phyloP scores from a whole-genome alignment of 1,140 invertebrate genomes.

The Apis mellifera region Amel_HAv3.1 CM009936.2:11941501-11942000 shows the following conservation, averaged over 20 bases:
- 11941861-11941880: too few species aligned
- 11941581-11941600: background rate
- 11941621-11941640: conserved; percentile 22
- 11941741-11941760: background rate
- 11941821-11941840: too few species aligned
- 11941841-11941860: too few species aligned
- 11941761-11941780: too few species aligned
- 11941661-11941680: conserved; percentile 52
- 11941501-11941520: conserved; percentile 20
- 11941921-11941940: too few species aligned
- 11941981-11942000: too few species aligned
- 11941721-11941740: conserved; percentile 10
- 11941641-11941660: background rate
- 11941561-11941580: background rate
- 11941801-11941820: too few species aligned
- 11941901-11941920: too few species aligned
- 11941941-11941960: too few species aligned
- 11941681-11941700: conserved; percentile 55
- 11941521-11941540: conserved; percentile 26
- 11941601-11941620: background rate
- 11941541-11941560: conserved; percentile 18
- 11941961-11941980: too few species aligned
- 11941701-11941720: conserved; percentile 39
- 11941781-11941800: too few species aligned
- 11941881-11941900: too few species aligned